Evolutionary conservation across 2,888 invertebrate genomes (phyloP).

Genomic region (Leucozona laternaria): DNA sequence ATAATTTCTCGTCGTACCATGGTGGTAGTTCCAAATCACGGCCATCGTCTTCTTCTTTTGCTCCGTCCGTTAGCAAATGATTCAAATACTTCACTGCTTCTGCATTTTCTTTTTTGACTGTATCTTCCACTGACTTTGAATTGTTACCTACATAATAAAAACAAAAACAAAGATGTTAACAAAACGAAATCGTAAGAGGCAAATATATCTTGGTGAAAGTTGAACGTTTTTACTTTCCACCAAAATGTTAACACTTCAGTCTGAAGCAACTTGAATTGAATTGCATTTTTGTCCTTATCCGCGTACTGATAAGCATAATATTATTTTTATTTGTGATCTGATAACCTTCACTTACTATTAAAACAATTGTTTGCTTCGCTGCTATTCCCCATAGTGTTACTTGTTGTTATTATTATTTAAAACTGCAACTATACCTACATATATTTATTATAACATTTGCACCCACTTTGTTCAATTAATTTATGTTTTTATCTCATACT

Average conservation of each 20-base stretch:
- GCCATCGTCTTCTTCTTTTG: conserved; percentile 81
- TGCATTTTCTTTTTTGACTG: conserved; percentile 62
- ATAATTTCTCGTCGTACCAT: conserved; percentile 88
- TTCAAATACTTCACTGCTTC: conserved; percentile 80
- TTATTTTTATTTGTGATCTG: not conserved
- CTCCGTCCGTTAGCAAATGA: conserved; percentile 80
- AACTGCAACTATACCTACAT: not conserved
- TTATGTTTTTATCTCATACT: conserved; percentile 1
- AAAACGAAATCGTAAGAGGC: not conserved
- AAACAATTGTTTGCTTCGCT: conserved; percentile 21
- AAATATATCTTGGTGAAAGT: conserved; percentile 48
- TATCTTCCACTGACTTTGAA: conserved; percentile 13
- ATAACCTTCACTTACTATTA: conserved; percentile 52
- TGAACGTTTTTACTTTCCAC: conserved; percentile 13
- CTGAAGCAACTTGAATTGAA: not conserved
- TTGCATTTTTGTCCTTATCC: not conserved
- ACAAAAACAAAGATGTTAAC: conserved; percentile 34
- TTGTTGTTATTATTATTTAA: not conserved
- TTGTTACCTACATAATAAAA: conserved; percentile 7
- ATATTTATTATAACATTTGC: not conserved
- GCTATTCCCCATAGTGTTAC: conserved; percentile 26
- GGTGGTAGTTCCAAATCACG: conserved; percentile 85
- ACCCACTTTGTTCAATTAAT: not conserved
- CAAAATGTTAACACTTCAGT: not conserved
- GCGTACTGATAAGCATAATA: conserved; percentile 28